phyloP scores from a whole-genome alignment of 2,797 vertebrate species.

The Limnodromus scolopaceus region DNA sequence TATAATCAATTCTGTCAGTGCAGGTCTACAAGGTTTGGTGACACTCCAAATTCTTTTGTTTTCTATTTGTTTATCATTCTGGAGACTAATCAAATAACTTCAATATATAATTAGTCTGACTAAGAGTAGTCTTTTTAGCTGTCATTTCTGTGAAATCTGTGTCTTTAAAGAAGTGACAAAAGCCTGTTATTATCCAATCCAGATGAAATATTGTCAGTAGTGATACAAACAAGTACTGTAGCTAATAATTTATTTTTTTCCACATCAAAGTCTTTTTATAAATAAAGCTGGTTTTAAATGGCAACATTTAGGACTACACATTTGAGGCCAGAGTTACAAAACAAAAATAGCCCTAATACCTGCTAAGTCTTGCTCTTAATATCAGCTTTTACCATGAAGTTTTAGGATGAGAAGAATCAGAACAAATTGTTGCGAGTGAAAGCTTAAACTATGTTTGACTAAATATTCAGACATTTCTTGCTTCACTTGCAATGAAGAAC shows the following conservation, averaged over 20 bases:
- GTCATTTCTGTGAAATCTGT: background rate
- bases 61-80: background rate
- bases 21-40: background rate
- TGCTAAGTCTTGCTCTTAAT: background rate
- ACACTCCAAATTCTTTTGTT: background rate
- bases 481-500: background rate
- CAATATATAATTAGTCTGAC: background rate
- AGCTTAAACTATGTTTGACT: background rate
- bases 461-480: background rate
- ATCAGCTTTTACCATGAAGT: background rate
- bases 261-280: background rate
- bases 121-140: background rate
- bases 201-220: background rate
- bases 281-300: background rate
- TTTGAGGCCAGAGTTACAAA: background rate
- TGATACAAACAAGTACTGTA: background rate
- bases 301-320: background rate
- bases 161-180: background rate
- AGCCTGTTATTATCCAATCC: background rate
- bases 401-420: background rate
- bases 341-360: fast-evolving
- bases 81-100: background rate
- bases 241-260: background rate
- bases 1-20: background rate
- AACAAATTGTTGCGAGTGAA: background rate